phyloP scores from a whole-genome alignment of 2,888 invertebrate genomes.

The Tineola bisselliella region DNA sequence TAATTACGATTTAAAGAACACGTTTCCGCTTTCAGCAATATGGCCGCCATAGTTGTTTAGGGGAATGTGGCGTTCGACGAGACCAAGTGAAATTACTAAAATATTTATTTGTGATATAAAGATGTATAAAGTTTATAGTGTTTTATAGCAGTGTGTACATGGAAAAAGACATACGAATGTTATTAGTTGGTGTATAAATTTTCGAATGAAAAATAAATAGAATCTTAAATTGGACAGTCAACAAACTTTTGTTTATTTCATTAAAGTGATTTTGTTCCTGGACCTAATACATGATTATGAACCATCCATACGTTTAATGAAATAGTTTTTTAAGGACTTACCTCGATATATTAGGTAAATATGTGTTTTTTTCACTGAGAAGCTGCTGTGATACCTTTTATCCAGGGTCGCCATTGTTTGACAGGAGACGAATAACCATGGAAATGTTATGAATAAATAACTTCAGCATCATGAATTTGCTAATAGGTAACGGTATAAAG shows the following conservation, averaged over 20 bases:
- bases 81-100: conserved; percentile 62
- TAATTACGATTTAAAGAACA: neutral
- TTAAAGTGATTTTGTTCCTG: conserved; percentile 54
- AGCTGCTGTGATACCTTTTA: conserved; percentile 32
- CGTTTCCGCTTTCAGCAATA: conserved; percentile 60
- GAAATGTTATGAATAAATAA: conserved; percentile 4
- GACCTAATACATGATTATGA: conserved; percentile 55
- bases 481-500: conserved; percentile 2
- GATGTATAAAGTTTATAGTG: conserved; percentile 59
- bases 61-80: conserved; percentile 68
- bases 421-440: conserved; percentile 32
- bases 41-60: conserved; percentile 67
- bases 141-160: conserved; percentile 63
- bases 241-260: conserved; percentile 69
- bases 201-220: conserved; percentile 50
- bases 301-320: conserved; percentile 50
- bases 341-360: conserved; percentile 61
- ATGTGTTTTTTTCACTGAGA: conserved; percentile 28
- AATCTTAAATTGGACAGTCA: conserved; percentile 65
- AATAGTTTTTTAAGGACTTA: conserved; percentile 57
- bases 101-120: conserved; percentile 58
- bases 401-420: conserved; percentile 66
- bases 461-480: conserved; percentile 5
- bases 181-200: conserved; percentile 52
- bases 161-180: conserved; percentile 46